Percentiles rank a stretch among this genome's conserved stretches.
These are phyloP conservation scores for Halisarca cf. caerulea DNA, from an alignment of 37 sponge, comb jelly and placozoan genomes.

Conservation along the genomic window DNA sequence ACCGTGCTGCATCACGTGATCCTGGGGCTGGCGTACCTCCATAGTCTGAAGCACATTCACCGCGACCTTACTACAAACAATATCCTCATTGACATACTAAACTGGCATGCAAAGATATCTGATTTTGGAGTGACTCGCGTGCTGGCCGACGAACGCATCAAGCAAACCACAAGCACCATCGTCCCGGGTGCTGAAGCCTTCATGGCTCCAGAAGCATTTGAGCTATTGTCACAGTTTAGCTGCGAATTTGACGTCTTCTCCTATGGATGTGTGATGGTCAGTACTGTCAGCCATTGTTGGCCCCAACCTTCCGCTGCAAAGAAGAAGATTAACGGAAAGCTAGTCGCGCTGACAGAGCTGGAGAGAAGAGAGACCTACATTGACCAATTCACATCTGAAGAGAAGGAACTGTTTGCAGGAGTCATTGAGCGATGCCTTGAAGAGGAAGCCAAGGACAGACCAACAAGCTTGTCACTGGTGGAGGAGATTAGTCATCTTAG, in stretches of 20 bases:
- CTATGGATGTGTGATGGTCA: not conserved
- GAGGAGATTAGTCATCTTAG: not conserved
- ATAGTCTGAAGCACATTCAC: conserved; percentile 1
- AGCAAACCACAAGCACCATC: not conserved
- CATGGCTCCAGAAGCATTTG: conserved; percentile 23
- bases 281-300: not conserved
- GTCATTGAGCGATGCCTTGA: not conserved
- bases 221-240: not conserved
- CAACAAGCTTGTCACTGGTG: not conserved
- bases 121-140: conserved; percentile 21
- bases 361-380: not conserved
- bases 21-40: conserved; percentile 25
- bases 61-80: conserved; percentile 38
- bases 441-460: conserved; percentile 2
- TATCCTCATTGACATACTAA: not conserved
- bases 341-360: conserved; percentile 10
- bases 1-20: not conserved
- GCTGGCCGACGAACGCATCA: not conserved
- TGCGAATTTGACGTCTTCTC: conserved; percentile 17
- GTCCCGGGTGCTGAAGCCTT: conserved; percentile 5
- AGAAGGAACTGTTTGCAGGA: not conserved
- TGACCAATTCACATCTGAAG: not conserved
- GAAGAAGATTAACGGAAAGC: not conserved
- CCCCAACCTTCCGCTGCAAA: conserved; percentile 11
- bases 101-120: conserved; percentile 14